These are phyloP conservation scores for Forbesichthys papilliferus DNA, from an alignment of 2,113 vertebrate species.

Conservation along the genomic window DNA sequence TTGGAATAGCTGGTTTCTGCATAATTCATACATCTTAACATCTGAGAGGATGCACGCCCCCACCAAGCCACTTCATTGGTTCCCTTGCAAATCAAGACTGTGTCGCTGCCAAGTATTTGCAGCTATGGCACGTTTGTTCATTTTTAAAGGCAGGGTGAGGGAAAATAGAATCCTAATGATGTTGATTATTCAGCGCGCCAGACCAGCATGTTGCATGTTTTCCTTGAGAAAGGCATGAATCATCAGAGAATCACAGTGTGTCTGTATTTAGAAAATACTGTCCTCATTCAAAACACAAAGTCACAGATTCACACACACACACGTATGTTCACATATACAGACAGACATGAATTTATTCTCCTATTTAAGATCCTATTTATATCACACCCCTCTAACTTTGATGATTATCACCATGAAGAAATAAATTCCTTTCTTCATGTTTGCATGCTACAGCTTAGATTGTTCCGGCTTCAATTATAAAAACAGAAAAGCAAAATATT, in stretches of 20 bases:
- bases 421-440: constrained; percentile 60
- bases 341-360: constrained; percentile 41
- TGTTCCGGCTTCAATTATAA: constrained; percentile 47
- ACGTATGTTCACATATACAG: constrained; percentile 15
- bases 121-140: constrained; percentile 50
- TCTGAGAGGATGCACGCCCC: constrained; percentile 62
- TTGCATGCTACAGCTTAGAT: constrained; percentile 68
- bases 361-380: constrained; percentile 53
- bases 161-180: constrained; percentile 57
- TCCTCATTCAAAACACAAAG: constrained; percentile 29
- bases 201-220: constrained; percentile 51
- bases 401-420: constrained; percentile 65
- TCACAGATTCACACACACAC: constrained; percentile 12
- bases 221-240: constrained; percentile 48
- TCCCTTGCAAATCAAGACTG: constrained; percentile 47
- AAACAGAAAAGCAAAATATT: constrained; percentile 56
- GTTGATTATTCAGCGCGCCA: constrained; percentile 55
- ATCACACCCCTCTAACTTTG: constrained; percentile 60
- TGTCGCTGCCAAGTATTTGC: constrained; percentile 44
- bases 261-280: constrained; percentile 37
- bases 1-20: constrained; percentile 64
- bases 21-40: constrained; percentile 75
- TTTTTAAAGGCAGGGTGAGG: constrained; percentile 61
- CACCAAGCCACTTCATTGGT: constrained; percentile 57
- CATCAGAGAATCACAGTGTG: constrained; percentile 36